Evolutionary conservation across 1,140 invertebrate species (phyloP).

Genomic region (Physella acuta): DNA sequence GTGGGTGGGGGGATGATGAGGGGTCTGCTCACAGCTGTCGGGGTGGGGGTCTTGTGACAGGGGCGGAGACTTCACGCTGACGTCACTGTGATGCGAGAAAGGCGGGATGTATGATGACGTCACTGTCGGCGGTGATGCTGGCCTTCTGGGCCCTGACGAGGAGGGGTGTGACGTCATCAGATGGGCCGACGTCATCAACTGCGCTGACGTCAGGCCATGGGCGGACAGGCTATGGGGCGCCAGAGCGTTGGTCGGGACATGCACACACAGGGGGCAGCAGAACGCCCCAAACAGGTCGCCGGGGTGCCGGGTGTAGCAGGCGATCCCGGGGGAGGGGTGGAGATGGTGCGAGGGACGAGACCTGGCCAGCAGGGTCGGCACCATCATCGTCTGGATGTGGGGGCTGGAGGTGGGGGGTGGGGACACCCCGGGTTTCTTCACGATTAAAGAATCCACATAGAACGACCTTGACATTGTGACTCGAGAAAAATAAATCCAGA

Average conservation of each 20-base stretch:
- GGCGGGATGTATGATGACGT: neutral
- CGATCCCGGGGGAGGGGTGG: conserved; percentile 12
- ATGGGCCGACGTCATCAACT: conserved; percentile 6
- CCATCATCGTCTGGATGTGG: conserved; percentile 8
- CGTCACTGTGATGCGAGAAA: neutral
- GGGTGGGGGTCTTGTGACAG: neutral
- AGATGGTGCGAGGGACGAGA: neutral
- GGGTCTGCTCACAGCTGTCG: too few relatives aligned
- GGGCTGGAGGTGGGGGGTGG: neutral
- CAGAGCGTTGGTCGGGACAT: conserved; percentile 8
- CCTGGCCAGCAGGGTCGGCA: conserved; percentile 4
- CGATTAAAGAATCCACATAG: conserved; percentile 37
- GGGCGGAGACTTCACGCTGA: neutral
- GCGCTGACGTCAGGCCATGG: conserved; percentile 7
- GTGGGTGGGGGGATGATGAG: too few relatives aligned
- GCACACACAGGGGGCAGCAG: conserved; percentile 34
- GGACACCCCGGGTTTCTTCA: conserved; percentile 28
- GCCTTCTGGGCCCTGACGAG: neutral
- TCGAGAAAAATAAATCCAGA: neutral
- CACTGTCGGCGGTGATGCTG: neutral
- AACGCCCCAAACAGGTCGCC: conserved; percentile 28
- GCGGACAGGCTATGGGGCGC: neutral
- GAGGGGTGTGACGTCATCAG: conserved; percentile 9
- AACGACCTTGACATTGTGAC: conserved; percentile 37
- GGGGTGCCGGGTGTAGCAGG: conserved; percentile 29